Evolutionary conservation across 2,797 vertebrate genomes (phyloP).

Genomic region (Cuculus canorus): DNA sequence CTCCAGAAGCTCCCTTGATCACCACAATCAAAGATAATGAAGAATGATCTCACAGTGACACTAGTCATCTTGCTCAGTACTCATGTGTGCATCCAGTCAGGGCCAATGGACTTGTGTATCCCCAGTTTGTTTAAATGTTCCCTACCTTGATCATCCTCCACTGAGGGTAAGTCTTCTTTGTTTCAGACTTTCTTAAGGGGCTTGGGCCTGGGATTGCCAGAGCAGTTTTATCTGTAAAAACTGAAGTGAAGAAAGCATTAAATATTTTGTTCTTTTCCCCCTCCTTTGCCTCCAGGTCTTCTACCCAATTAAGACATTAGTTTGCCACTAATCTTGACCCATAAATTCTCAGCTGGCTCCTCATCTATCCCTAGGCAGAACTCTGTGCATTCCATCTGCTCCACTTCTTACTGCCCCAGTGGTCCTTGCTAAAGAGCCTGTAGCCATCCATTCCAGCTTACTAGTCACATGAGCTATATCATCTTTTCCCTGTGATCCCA

Average conservation of each 20-base stretch:
- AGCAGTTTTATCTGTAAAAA: neutral
- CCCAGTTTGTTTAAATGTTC: neutral
- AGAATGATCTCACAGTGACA: neutral
- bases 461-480: neutral
- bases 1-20: neutral
- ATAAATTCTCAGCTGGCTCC: neutral
- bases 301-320: neutral
- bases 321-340: neutral
- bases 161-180: neutral
- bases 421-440: neutral
- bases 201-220: neutral
- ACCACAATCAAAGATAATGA: neutral
- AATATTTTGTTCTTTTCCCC: neutral
- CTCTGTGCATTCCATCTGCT: neutral
- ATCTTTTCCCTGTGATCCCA: neutral
- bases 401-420: neutral
- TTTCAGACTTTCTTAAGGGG: neutral
- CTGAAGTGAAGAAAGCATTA: neutral
- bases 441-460: neutral
- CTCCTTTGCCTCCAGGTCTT: neutral
- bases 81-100: neutral
- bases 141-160: neutral
- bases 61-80: neutral
- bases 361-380: neutral
- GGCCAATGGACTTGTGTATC: no score